phyloP scores from a whole-genome alignment of 2,797 vertebrate species.

The Lophius americanus region DNA sequence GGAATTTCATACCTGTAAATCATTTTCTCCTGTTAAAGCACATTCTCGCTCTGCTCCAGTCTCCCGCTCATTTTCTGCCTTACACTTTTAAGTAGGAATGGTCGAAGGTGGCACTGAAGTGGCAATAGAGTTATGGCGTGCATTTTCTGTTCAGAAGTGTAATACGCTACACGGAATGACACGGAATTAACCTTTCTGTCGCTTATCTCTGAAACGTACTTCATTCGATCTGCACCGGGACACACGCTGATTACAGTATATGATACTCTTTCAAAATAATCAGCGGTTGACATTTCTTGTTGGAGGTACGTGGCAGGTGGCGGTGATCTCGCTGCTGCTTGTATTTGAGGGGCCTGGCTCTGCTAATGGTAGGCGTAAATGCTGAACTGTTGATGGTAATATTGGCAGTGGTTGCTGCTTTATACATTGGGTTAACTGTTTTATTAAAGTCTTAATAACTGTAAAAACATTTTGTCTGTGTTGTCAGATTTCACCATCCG shows the following conservation, averaged over 20 bases:
- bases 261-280: conserved; percentile 41
- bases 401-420: conserved; percentile 21
- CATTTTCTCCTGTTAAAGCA: conserved; percentile 81
- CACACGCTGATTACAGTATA: conserved; percentile 25
- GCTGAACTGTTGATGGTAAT: conserved; percentile 2
- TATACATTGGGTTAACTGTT: conserved; percentile 32
- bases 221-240: conserved; percentile 46
- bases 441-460: conserved; percentile 60
- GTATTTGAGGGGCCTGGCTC: conserved; percentile 13
- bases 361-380: neutral
- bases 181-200: conserved; percentile 59
- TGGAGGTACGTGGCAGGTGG: conserved; percentile 26
- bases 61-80: conserved; percentile 76
- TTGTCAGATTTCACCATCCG: conserved; percentile 39
- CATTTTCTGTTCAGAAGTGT: conserved; percentile 60
- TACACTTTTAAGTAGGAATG: conserved; percentile 68
- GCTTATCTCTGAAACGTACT: conserved; percentile 53
- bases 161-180: conserved; percentile 50
- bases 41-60: conserved; percentile 75
- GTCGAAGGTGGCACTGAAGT: conserved; percentile 68
- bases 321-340: conserved; percentile 17
- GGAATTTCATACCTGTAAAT: conserved; percentile 87
- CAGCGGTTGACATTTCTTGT: conserved; percentile 22
- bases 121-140: conserved; percentile 69
- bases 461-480: conserved; percentile 29